Evolutionary conservation across 2,888 invertebrate species (phyloP).

Genomic region (Hofmannophila pseudospretella): DNA sequence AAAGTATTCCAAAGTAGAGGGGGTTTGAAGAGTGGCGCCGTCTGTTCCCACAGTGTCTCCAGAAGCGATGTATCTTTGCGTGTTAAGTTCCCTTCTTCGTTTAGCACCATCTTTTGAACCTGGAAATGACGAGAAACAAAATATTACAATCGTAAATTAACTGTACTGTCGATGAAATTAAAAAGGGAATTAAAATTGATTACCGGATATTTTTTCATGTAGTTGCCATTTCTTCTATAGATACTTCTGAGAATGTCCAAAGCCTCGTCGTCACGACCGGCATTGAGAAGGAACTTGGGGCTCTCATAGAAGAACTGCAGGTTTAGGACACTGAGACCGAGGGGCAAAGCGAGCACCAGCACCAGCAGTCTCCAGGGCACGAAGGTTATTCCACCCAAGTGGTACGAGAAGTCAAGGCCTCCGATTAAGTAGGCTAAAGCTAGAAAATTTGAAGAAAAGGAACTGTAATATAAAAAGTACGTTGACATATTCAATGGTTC

Average conservation of each 20-base stretch:
- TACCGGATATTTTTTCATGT: conserved; percentile 18
- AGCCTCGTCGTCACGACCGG: conserved; percentile 80
- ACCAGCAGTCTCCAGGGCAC: conserved; percentile 64
- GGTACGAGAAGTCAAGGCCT: conserved; percentile 50
- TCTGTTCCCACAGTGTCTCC: conserved; percentile 59
- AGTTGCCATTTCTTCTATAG: conserved; percentile 74
- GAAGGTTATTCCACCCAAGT: conserved; percentile 44
- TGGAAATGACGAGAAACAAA: conserved; percentile 10
- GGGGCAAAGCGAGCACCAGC: conserved; percentile 76
- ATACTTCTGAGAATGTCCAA: conserved; percentile 78
- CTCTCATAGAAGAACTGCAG: conserved; percentile 82
- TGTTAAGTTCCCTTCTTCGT: conserved; percentile 19
- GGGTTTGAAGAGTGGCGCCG: conserved; percentile 59
- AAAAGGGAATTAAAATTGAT: too few species aligned
- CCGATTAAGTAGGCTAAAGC: conserved; percentile 57
- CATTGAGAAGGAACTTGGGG: conserved; percentile 85
- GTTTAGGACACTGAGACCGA: conserved; percentile 77
- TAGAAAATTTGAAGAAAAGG: too few species aligned
- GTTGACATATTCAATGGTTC: too few species aligned
- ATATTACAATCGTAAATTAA: too few species aligned
- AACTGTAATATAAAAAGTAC: too few species aligned
- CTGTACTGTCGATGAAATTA: too few species aligned
- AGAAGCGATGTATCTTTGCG: conserved; percentile 19
- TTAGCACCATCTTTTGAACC: conserved; percentile 25
- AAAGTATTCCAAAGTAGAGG: conserved; percentile 63